Conservation (phyloP, 1,140 invertebrate genomes). For the Elysia chlorotica region DNA sequence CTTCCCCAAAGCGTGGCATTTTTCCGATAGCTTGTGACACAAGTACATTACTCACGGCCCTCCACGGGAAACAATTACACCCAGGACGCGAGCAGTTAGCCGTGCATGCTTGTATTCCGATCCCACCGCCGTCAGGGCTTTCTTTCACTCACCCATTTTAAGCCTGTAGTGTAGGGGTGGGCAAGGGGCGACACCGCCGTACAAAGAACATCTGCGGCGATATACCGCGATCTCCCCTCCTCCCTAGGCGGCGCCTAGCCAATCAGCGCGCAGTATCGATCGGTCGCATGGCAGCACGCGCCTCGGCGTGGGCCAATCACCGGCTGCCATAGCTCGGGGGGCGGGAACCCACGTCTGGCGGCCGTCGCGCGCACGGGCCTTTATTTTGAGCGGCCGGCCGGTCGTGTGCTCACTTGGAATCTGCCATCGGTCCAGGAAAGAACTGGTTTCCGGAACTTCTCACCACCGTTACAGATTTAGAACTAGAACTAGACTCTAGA, state of each 20-base stretch:
- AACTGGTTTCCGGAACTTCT: background rate
- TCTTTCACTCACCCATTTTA: background rate
- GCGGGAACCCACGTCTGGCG: background rate
- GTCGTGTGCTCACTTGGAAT: constrained; percentile 12
- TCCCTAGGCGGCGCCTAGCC: too few species aligned
- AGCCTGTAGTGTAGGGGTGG: too few species aligned
- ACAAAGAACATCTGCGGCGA: background rate
- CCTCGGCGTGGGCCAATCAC: constrained; percentile 13
- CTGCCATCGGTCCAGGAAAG: background rate
- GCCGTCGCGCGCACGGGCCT: background rate
- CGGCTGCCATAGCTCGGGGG: background rate
- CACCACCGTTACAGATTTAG: background rate
- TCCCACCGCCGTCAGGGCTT: background rate
- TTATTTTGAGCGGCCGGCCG: background rate
- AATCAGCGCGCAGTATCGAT: constrained; percentile 10
- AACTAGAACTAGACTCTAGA: background rate
- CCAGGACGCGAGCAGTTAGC: background rate
- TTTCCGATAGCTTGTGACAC: too few species aligned
- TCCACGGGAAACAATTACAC: background rate
- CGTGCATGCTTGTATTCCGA: background rate
- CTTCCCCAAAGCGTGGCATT: too few species aligned
- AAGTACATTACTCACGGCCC: too few species aligned
- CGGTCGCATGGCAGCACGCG: constrained; percentile 7
- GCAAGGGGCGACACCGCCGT: too few species aligned
- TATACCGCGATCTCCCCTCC: background rate